Evolutionary conservation across 2,113 vertebrate species (phyloP).

Genomic region (Herpailurus yagouaroundi): DNA sequence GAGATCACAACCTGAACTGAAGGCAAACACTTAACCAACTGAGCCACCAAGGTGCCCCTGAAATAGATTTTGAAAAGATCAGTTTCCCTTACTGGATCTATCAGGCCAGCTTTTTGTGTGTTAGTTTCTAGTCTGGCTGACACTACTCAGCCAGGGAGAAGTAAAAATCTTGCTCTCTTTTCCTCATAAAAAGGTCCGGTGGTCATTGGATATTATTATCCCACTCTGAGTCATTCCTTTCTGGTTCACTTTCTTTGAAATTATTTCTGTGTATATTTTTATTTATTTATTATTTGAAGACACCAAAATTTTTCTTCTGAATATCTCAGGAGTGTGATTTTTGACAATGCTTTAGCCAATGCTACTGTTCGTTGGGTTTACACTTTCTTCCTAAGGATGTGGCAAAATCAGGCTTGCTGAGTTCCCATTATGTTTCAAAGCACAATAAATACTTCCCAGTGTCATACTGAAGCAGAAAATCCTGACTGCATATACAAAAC

Average conservation of each 20-base stretch:
- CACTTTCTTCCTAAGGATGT: not conserved
- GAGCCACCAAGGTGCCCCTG: no score
- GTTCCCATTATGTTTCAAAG: constrained; percentile 11
- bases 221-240: not conserved
- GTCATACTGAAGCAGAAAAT: not conserved
- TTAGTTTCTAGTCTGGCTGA: not conserved
- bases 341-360: not conserved
- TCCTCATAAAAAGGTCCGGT: not conserved
- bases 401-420: not conserved
- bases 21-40: no score
- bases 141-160: not conserved
- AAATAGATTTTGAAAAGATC: not conserved
- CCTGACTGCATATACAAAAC: not conserved
- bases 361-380: not conserved
- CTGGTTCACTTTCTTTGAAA: not conserved
- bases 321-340: not conserved
- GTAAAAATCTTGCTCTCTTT: not conserved
- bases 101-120: not conserved
- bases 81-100: not conserved
- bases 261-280: not conserved
- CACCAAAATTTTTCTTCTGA: not conserved
- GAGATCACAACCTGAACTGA: no score
- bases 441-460: not conserved
- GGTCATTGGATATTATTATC: not conserved
- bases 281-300: not conserved